Evolutionary conservation across 2,113 vertebrate genomes (phyloP), one percentile per base, ranked within the genome.

Genomic region (Leucopternis melanops): DNA sequence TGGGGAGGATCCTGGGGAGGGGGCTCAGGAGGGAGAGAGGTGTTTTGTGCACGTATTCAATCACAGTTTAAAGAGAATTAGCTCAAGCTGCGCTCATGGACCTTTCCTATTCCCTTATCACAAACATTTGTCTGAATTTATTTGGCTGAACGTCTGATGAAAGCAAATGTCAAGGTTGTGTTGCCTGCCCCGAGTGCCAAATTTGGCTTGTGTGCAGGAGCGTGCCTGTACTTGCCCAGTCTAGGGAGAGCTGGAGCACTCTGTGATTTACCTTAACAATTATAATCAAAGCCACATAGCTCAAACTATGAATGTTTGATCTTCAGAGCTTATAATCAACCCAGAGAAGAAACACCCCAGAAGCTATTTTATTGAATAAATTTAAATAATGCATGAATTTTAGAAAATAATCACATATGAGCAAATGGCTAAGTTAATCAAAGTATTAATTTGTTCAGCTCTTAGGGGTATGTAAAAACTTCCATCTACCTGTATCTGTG

Each of bases 361-460:
- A 86, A 94, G 92, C 91, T 83, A 38, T 93, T 92, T 92, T 73
- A 94, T 58, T 87, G 89, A 91, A 95, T 92, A 92, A 84, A 89
- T 95, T 95, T 92, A 81, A 95, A 94, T 94, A 92, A 94, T 71
- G 42, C 86, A 74, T 94, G 95, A 59, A 79, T 89, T 95, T 91
- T 67, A 63, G 65, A 79, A 96, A 94, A 95, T 84, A 71, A 91
- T 91, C 13, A 4, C 47, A 31, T 54, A 42, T 27, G 47, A 95
- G 40, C 63, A 79, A 95, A 79, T 84, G 69, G 44, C 57, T 67
- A 63, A 86, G 62, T 94, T 91, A 95, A 95, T 86, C 67, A 84
- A 89, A 96, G 77, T 87, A 81, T 92, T 91, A 89, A 91, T 95
- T 95, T 94, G 81, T 95, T 95, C 66, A 81, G 81, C 89, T 94